A percentile compares a stretch with the other conserved stretches of the same genome.
These are phyloP conservation scores for Aphodius sticticus DNA, from an alignment of 2,888 invertebrate species.

Conservation along the genomic window DNA sequence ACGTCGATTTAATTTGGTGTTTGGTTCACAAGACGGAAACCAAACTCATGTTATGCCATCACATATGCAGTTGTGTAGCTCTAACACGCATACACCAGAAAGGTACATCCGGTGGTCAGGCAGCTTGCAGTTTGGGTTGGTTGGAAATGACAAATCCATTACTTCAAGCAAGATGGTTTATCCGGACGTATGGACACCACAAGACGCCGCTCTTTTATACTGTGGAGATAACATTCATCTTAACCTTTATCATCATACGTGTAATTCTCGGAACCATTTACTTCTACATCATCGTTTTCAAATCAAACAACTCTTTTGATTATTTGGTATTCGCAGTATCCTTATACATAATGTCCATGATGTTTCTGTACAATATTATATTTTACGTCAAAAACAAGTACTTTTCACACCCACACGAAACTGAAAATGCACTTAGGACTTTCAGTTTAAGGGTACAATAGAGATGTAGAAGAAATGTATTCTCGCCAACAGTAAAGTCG, in stretches of 20 bases:
- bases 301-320: constrained; percentile 60
- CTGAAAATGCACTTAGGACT: not conserved
- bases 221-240: constrained; percentile 64
- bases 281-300: constrained; percentile 58
- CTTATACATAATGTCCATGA: constrained; percentile 56
- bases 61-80: constrained; percentile 63
- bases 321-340: constrained; percentile 48
- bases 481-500: not conserved
- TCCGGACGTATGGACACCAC: constrained; percentile 63
- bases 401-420: not conserved
- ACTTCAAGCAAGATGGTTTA: constrained; percentile 70
- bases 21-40: constrained; percentile 63
- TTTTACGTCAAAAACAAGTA: constrained; percentile 51
- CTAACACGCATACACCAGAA: constrained; percentile 64
- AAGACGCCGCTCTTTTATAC: constrained; percentile 59
- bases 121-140: constrained; percentile 64
- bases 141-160: constrained; percentile 71
- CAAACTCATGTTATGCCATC: constrained; percentile 65
- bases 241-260: constrained; percentile 62
- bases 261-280: constrained; percentile 64
- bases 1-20: constrained; percentile 69
- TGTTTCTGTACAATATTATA: constrained; percentile 53
- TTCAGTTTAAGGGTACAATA: not conserved
- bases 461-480: not conserved
- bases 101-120: constrained; percentile 62